Conservation (phyloP, 2,888 invertebrate species). For the Bedellia somnulentella region DNA sequence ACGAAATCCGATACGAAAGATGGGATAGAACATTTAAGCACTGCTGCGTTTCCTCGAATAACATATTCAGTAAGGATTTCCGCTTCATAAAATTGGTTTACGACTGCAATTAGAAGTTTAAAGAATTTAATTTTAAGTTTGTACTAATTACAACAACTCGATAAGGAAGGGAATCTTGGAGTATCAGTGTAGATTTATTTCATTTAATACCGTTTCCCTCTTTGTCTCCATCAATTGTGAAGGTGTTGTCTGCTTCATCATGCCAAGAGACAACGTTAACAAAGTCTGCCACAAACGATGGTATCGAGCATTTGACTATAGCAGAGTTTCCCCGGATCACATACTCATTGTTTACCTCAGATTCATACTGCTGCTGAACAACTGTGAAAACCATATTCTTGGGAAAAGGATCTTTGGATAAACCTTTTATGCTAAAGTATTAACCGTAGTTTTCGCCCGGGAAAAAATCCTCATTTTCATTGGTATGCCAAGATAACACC, state of each 20-base stretch:
- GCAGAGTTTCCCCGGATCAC: slow-evolving; percentile 88
- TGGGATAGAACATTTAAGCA: slow-evolving; percentile 87
- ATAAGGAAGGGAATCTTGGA: slow-evolving; percentile 8
- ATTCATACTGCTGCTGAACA: slow-evolving; percentile 88
- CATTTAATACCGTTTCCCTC: slow-evolving; percentile 30
- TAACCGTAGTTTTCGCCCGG: slow-evolving; percentile 66
- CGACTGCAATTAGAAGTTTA: slow-evolving; percentile 61
- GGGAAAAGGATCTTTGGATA: neutral
- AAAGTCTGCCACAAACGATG: slow-evolving; percentile 91
- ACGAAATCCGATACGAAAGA: slow-evolving; percentile 92
- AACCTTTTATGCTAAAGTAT: slow-evolving; percentile 1
- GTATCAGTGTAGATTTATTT: neutral
- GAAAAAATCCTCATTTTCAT: slow-evolving; percentile 72
- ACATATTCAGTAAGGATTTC: slow-evolving; percentile 89
- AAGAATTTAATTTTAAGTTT: slow-evolving; percentile 23
- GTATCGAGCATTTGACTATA: slow-evolving; percentile 86
- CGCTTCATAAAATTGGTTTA: slow-evolving; percentile 87
- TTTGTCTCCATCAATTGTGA: slow-evolving; percentile 27
- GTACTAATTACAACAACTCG: neutral
- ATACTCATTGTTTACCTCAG: slow-evolving; percentile 90
- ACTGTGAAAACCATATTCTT: too few relatives aligned
- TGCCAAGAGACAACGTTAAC: slow-evolving; percentile 86
- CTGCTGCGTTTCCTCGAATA: slow-evolving; percentile 84
- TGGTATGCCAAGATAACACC: slow-evolving; percentile 79
- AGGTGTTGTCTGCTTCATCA: slow-evolving; percentile 70